phyloP scores from a whole-genome alignment of 2,888 invertebrate genomes.

The Deilephila elpenor region DNA sequence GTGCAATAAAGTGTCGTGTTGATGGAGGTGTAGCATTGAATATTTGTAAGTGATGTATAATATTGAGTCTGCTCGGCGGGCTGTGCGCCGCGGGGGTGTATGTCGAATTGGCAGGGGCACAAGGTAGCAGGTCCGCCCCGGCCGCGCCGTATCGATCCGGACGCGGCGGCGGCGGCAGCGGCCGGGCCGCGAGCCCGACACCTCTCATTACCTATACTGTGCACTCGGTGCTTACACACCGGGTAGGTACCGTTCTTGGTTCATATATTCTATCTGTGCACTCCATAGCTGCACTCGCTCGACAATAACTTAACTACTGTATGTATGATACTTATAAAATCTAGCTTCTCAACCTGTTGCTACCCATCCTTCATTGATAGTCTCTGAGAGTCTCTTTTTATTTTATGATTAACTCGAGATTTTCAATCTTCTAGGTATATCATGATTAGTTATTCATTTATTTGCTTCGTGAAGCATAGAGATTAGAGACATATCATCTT shows the following conservation, averaged over 20 bases:
- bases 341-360: neutral
- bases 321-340: constrained; percentile 4
- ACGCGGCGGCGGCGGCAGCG: constrained; percentile 44
- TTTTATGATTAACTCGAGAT: neutral
- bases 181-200: constrained; percentile 58
- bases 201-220: constrained; percentile 53
- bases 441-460: too few species aligned
- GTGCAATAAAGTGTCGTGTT: neutral
- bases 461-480: too few species aligned
- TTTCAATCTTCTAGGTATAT: too few species aligned
- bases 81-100: constrained; percentile 51
- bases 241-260: neutral
- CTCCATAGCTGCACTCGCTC: neutral
- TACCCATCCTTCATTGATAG: neutral
- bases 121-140: constrained; percentile 59
- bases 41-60: neutral
- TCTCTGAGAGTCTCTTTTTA: neutral
- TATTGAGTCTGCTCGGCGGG: constrained; percentile 34
- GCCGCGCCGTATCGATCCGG: constrained; percentile 60
- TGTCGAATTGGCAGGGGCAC: constrained; percentile 60
- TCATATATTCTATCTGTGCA: constrained; percentile 1
- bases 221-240: constrained; percentile 1
- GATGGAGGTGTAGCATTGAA: neutral
- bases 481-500: too few species aligned
- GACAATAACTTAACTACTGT: neutral